Evolutionary conservation across 2,888 invertebrate species (phyloP), one percentile per base, ranked within the genome.

Genomic region (Dichetophora obliterata): DNA sequence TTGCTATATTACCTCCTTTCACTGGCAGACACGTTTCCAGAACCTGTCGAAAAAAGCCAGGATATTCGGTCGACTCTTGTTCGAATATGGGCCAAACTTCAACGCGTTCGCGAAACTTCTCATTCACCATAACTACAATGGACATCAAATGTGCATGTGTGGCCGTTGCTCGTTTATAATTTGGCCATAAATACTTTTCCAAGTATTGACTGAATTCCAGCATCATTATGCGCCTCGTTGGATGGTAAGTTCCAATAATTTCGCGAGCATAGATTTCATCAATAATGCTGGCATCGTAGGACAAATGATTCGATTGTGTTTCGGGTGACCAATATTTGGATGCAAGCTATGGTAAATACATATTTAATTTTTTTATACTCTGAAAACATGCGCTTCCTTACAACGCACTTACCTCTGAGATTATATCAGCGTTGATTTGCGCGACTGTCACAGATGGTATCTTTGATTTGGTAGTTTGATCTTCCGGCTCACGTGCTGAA

Each of bases 61-160:
- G 91, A 87, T 97, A 97, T 79, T 95, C 92, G 2, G 93, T 92
- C 0, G 95, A 93, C 75, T 92, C 91, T 81, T 93, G 93, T 78
- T 95, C 93, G 85, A 98, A 97, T 82, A 95, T 95, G 90, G 95
- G 94, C 99, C 99, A 99, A 4, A 98, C 97, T 79, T 96, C 96
- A 9, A 99, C 98, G 73, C 99, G 91, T 90, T 99, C 99, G 1
- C 99, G 91, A 86, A 98, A 98, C 89, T 99, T 99, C 88, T 99
- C 99, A 90, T 99, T 99, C 65, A 99, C 94, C 96, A 99, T 97
- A 0, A 96, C 94, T n/a, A 98, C 95, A 81, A 99, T 97, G 0
- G 98, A 98, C 93, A 99, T 93, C 85, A 98, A 93, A 88, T 98
- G 98, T n/a, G 95, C 93, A 83, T 94, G 93, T 2, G 94, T 92